Conservation (phyloP, 2,888 invertebrate genomes). For the Rotaria macrura region DNA sequence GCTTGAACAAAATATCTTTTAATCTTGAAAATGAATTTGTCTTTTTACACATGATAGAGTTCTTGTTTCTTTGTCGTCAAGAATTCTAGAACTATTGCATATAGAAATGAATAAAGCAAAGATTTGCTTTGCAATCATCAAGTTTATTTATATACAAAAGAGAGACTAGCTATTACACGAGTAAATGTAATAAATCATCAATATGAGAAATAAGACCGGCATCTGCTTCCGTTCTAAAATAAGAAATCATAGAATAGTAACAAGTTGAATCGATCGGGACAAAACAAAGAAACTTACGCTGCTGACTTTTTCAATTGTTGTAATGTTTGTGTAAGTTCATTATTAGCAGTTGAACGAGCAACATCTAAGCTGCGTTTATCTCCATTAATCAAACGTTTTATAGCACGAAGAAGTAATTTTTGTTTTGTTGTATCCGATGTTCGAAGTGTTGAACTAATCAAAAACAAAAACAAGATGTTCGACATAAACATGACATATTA, state of each 20-base stretch:
- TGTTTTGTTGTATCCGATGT: not conserved
- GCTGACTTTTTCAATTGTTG: not conserved
- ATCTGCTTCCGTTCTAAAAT: not conserved
- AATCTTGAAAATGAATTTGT: no score
- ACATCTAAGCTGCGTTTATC: not conserved
- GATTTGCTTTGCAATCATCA: not conserved
- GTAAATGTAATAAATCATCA: slow-evolving; percentile 3
- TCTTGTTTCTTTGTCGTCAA: no score
- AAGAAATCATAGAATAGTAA: no score
- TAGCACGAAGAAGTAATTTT: slow-evolving; percentile 2
- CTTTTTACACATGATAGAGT: no score
- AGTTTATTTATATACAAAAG: not conserved
- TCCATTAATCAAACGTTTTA: not conserved
- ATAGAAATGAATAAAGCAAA: not conserved
- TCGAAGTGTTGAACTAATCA: not conserved
- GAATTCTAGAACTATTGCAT: no score
- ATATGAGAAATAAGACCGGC: not conserved
- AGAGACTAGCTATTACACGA: not conserved
- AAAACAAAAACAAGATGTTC: not conserved
- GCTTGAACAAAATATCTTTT: no score
- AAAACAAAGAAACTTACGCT: not conserved
- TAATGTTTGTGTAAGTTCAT: not conserved
- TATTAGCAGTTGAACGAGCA: not conserved
- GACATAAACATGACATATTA: no score
- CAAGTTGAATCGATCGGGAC: not conserved